Conservation (phyloP, 2,888 invertebrate genomes). For the Idaea aversata region DNA sequence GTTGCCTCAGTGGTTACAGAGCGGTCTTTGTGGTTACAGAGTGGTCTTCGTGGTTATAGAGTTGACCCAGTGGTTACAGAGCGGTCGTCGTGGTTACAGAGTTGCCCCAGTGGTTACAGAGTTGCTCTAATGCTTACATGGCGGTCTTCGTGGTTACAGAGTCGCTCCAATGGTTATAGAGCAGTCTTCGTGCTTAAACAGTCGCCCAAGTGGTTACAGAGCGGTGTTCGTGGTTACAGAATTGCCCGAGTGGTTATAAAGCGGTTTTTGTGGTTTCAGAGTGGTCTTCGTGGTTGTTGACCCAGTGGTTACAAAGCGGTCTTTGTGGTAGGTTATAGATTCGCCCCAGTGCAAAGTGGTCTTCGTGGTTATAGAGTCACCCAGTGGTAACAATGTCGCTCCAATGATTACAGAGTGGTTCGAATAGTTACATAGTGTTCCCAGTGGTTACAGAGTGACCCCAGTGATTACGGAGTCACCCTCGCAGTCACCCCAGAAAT, state of each 20-base stretch:
- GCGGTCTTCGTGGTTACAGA: neutral
- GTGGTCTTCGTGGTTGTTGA: too few species aligned
- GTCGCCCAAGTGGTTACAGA: too few species aligned
- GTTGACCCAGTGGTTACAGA: neutral
- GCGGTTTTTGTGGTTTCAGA: too few species aligned
- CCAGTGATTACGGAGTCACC: constrained; percentile 11
- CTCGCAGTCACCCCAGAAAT: neutral
- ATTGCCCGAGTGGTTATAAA: too few species aligned
- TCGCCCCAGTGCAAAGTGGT: constrained; percentile 20
- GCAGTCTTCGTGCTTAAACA: neutral
- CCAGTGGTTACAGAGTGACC: constrained; percentile 6
- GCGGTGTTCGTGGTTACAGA: too few species aligned
- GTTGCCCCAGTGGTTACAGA: neutral
- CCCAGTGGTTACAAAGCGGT: too few species aligned
- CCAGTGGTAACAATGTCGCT: constrained; percentile 4
- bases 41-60: neutral
- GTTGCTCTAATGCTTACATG: neutral
- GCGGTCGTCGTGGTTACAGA: neutral
- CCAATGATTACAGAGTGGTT: constrained; percentile 13
- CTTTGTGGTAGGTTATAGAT: too few species aligned
- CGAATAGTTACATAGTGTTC: constrained; percentile 18
- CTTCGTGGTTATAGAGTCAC: constrained; percentile 14
- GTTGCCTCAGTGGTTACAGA: neutral
- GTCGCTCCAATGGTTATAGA: neutral
- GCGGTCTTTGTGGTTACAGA: constrained; percentile 1